Evolutionary conservation across 2,888 invertebrate genomes (phyloP), one percentile per base, ranked within the genome.

Genomic region (Oscheius myriophilus): DNA sequence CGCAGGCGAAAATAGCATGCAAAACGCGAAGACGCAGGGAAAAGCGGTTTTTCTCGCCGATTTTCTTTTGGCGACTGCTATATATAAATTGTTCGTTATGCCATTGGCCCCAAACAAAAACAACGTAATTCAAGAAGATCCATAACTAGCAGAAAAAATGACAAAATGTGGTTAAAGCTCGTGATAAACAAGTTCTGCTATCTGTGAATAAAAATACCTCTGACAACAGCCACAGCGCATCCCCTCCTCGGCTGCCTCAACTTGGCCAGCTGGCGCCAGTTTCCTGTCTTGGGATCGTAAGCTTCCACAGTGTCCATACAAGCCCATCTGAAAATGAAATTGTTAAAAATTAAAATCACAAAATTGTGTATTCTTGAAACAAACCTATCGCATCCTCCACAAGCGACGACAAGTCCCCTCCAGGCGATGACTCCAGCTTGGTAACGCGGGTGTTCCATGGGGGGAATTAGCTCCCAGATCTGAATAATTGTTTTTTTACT

Each of bases 311-410:
- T 66, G 49, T 80, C 77, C 62, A 73, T 72, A 65, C 81, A 81
- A 1, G 54, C 51, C 81, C 81, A 81, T 53, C 78, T 66, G 26
- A 25, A 93, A 89, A 49, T 21, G 3, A 21, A 18, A 12, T 43
- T 14, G 12, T 14, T 43, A 14, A 43, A 14, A 43, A 14, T 33
- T 33, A 33, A 33, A 33, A 33, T 33, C 33, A 3, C 4, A 33
- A 33, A 33, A 33, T 9, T 33, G 4, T 33, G 45, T 43, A 14
- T 43, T 43, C 45, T 43, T 43, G 12, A 14, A 43, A 14, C 45
- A 43, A 33, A 33, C 33, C 33, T 91, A 88, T 94, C 93, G 87
- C 92, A 93, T 39, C 94, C 94, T 70, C 94, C 94, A 69, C 92
- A 91, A 41, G 91, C 93, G 89, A 92, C 92, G 67, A 94, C 89